A percentile compares a stretch with the other conserved stretches of the same genome.
Evolutionary conservation across 2,888 invertebrate species (phyloP).

Genomic region (Physocephala rufipes): DNA sequence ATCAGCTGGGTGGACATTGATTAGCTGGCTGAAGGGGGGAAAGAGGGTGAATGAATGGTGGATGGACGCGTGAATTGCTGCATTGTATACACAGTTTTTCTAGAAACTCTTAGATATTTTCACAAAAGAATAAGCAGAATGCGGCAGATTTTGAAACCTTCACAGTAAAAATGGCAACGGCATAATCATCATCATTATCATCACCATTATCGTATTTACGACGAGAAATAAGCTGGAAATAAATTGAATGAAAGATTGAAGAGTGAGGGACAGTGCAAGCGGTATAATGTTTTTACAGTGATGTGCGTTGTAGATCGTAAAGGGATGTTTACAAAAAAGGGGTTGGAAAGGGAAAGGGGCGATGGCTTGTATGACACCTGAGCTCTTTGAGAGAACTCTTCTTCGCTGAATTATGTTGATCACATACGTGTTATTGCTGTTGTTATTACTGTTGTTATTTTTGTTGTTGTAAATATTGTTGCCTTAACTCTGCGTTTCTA

Average conservation of each 20-base stretch:
- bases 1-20: background rate
- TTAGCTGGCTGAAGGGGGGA: background rate
- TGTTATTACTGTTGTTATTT: background rate
- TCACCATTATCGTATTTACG: no score
- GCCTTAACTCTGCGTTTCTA: background rate
- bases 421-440: no score
- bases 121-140: background rate
- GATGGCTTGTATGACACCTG: slow-evolving; percentile 6
- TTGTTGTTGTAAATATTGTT: background rate
- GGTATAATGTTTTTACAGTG: no score
- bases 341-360: no score
- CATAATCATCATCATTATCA: no score
- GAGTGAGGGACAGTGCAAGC: no score
- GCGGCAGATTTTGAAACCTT: slow-evolving; percentile 4
- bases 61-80: no score
- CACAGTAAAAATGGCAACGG: no score
- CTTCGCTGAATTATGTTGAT: background rate
- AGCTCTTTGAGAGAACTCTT: background rate
- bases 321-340: background rate
- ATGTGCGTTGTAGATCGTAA: no score
- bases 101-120: background rate
- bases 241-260: no score
- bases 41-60: no score
- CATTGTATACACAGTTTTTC: background rate
- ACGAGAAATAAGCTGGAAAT: no score